Percentiles rank a stretch among this genome's conserved stretches.
Conservation (phyloP, 37 sponge, comb jelly and placozoan genomes). For the Axinella damicornis region DNA sequence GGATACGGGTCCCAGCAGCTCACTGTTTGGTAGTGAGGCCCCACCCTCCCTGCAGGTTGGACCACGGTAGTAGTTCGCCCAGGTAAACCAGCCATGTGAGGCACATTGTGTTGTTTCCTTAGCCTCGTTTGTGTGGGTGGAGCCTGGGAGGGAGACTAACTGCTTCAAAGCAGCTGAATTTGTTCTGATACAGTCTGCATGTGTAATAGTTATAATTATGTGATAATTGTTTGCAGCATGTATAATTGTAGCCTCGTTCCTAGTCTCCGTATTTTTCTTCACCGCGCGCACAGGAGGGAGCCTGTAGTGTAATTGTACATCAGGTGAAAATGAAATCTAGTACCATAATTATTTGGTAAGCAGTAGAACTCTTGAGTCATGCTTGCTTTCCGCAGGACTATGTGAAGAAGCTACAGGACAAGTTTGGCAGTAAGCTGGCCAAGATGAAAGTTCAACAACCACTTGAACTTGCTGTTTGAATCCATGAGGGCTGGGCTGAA, state of each 20-base stretch:
- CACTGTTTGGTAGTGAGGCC: slow-evolving; percentile 56
- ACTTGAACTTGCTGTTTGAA: slow-evolving; percentile 12
- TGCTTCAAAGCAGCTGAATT: no score
- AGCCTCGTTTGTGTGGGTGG: no score
- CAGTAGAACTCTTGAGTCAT: background rate
- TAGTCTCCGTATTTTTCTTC: no score
- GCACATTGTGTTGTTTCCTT: no score
- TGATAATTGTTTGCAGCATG: background rate
- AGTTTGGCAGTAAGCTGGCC: slow-evolving; percentile 87
- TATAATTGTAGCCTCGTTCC: no score
- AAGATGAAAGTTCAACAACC: slow-evolving; percentile 50
- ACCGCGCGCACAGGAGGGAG: no score
- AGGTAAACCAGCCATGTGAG: no score
- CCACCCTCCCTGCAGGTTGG: slow-evolving; percentile 54
- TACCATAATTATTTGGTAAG: no score
- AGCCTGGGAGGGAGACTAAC: background rate
- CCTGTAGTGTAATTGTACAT: no score
- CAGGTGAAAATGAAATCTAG: no score
- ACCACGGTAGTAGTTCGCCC: slow-evolving; percentile 63
- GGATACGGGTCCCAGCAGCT: slow-evolving; percentile 33
- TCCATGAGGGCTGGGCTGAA: slow-evolving; percentile 53
- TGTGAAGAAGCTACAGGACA: slow-evolving; percentile 57
- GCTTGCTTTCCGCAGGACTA: slow-evolving; percentile 53
- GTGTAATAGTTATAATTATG: no score
- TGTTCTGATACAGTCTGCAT: no score